phyloP scores from a whole-genome alignment of 2,797 vertebrate species.

The Chloroceryle amazona region DNA sequence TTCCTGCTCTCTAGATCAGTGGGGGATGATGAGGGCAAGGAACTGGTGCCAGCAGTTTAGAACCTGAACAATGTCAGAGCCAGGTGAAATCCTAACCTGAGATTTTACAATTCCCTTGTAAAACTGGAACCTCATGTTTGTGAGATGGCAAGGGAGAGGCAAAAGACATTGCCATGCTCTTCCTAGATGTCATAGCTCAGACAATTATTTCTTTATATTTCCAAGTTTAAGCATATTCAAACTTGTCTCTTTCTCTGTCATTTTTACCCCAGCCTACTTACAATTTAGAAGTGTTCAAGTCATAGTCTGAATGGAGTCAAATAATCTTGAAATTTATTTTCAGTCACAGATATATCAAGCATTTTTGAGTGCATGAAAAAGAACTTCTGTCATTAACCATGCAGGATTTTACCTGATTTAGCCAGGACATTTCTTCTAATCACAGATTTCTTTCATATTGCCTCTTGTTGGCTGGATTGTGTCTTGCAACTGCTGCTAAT shows the following conservation, averaged over 20 bases:
- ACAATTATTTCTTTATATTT: not conserved
- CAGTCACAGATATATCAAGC: not conserved
- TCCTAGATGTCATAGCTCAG: not conserved
- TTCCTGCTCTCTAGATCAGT: not conserved
- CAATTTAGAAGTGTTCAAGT: not conserved
- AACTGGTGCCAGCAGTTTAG: not conserved
- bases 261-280: not conserved
- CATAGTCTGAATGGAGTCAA: not conserved
- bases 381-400: not conserved
- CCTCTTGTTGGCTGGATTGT: conserved; percentile 8
- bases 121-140: not conserved
- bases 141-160: not conserved
- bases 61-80: not conserved
- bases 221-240: not conserved
- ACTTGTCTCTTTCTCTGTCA: not conserved
- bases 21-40: not conserved
- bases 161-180: not conserved
- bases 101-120: not conserved
- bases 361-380: not conserved
- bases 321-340: not conserved
- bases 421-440: not conserved
- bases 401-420: not conserved
- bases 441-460: conserved; percentile 23
- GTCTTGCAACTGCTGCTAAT: conserved; percentile 19
- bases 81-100: not conserved